These are phyloP conservation scores for Drosophila kepulauana DNA, from an alignment of 1,140 invertebrate genomes.

Conservation along the genomic window DNA sequence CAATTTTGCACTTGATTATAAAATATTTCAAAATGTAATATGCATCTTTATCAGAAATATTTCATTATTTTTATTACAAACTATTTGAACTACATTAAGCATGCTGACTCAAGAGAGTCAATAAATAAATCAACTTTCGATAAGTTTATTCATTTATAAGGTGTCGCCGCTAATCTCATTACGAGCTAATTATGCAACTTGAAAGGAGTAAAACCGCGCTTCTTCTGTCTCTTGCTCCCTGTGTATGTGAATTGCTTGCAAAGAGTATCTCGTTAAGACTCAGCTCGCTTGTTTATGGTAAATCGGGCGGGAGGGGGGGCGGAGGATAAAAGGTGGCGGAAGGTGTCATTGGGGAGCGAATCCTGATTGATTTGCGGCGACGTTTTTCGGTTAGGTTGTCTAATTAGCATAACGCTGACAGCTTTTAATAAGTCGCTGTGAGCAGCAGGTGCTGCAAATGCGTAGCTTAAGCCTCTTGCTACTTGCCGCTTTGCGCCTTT, in stretches of 20 bases:
- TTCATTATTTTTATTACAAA: too few relatives aligned
- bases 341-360: slow-evolving; percentile 1
- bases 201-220: background rate
- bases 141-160: too few relatives aligned
- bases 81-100: too few relatives aligned
- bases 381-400: slow-evolving; percentile 47
- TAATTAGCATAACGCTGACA: slow-evolving; percentile 71
- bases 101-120: too few relatives aligned
- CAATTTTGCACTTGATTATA: too few relatives aligned
- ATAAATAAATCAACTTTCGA: too few relatives aligned
- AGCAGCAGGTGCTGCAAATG: slow-evolving; percentile 62
- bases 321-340: background rate
- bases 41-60: too few relatives aligned
- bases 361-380: slow-evolving; percentile 68
- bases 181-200: background rate
- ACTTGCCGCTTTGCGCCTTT: background rate
- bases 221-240: background rate
- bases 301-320: background rate
- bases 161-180: too few relatives aligned
- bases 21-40: too few relatives aligned
- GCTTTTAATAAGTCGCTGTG: slow-evolving; percentile 65
- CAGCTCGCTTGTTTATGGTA: background rate
- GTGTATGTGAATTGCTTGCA: background rate
- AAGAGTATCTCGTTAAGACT: slow-evolving; percentile 11
- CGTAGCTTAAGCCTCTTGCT: slow-evolving; percentile 12